Evolutionary conservation across 2,113 vertebrate species (phyloP).

Genomic region (Oryzias melastigma): DNA sequence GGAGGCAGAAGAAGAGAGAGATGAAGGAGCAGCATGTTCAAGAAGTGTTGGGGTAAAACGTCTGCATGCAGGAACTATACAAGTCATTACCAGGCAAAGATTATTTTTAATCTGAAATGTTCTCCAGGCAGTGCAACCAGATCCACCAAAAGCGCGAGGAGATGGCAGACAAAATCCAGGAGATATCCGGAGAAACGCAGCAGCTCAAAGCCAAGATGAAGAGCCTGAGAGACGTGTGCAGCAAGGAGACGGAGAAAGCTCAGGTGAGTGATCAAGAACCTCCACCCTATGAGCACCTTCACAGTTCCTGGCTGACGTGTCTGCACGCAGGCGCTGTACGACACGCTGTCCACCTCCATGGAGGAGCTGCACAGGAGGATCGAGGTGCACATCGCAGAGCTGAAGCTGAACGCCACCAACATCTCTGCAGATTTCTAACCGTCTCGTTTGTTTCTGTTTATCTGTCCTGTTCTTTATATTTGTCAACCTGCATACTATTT

Average conservation of each 20-base stretch:
- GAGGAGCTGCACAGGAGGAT: slow-evolving; percentile 67
- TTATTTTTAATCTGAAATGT: accelerated
- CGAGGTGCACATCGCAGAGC: slow-evolving; percentile 44
- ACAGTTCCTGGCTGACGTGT: not conserved
- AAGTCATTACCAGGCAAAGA: too few species aligned
- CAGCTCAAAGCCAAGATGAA: slow-evolving; percentile 74
- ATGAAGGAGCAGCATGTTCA: slow-evolving; percentile 73
- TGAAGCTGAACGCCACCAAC: slow-evolving; percentile 54
- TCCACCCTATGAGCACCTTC: not conserved
- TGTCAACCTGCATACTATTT: not conserved
- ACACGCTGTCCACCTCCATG: slow-evolving; percentile 59
- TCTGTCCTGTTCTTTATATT: not conserved
- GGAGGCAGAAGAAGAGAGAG: slow-evolving; percentile 74
- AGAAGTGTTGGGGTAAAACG: slow-evolving; percentile 64
- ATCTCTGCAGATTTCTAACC: slow-evolving; percentile 52
- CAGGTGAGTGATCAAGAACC: slow-evolving; percentile 56
- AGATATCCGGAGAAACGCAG: slow-evolving; percentile 63
- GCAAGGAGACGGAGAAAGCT: slow-evolving; percentile 67
- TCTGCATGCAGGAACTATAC: accelerated
- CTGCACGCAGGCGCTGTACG: slow-evolving; percentile 65
- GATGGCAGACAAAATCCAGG: slow-evolving; percentile 71
- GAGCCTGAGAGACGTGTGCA: slow-evolving; percentile 66
- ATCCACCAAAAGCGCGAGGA: slow-evolving; percentile 77
- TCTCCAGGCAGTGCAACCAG: slow-evolving; percentile 71
- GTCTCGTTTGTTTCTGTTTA: not conserved